phyloP scores from a whole-genome alignment of 1,140 invertebrate genomes.

The Musca domestica region DNA sequence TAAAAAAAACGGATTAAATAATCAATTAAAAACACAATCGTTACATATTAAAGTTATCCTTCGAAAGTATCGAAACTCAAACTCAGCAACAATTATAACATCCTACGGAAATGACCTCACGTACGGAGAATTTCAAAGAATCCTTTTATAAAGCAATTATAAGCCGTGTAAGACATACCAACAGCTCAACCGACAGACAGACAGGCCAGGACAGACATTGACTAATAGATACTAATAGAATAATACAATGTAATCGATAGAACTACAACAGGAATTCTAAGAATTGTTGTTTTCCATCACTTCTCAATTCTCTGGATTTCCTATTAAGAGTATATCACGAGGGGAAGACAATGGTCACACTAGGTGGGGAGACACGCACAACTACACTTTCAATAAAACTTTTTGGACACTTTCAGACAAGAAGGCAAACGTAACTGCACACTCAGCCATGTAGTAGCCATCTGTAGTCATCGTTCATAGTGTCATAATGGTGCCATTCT shows the following conservation, averaged over 20 bases:
- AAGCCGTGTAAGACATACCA: slow-evolving; percentile 6
- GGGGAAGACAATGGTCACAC: slow-evolving; percentile 7
- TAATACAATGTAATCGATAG: slow-evolving; percentile 22
- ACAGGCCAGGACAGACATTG: no score
- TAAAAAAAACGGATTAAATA: no score
- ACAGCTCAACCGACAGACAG: no score
- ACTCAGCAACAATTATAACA: no score
- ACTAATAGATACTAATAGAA: slow-evolving; percentile 22
- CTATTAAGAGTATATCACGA: neutral
- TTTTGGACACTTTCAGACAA: slow-evolving; percentile 14
- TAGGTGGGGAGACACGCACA: neutral
- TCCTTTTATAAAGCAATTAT: slow-evolving; percentile 20
- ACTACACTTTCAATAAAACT: neutral
- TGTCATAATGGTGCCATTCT: no score
- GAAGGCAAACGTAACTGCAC: neutral
- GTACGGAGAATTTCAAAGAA: neutral
- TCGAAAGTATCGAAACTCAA: no score
- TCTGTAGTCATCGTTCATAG: no score
- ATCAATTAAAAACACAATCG: no score
- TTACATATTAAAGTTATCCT: no score
- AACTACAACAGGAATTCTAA: slow-evolving; percentile 14
- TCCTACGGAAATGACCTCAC: slow-evolving; percentile 3
- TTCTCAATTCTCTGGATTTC: neutral
- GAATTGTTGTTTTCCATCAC: neutral
- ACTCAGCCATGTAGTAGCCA: neutral